A percentile compares a stretch with the other conserved stretches of the same genome.
phyloP scores from a whole-genome alignment of 2,888 invertebrate genomes.

The Callyntrura guangdongensis region DNA sequence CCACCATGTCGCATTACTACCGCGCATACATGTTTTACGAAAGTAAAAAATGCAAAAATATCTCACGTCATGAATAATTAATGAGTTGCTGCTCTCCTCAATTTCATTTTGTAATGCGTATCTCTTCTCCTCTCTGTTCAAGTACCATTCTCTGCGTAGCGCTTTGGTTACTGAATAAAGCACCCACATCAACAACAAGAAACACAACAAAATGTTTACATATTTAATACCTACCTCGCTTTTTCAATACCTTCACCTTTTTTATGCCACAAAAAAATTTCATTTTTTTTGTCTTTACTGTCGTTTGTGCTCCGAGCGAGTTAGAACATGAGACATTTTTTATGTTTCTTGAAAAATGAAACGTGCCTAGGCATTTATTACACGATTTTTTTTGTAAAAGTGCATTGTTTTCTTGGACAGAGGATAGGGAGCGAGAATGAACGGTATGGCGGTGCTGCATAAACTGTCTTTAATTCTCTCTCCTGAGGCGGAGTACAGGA shows the following conservation, averaged over 20 bases:
- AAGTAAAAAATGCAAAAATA: not conserved
- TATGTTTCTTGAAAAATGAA: constrained; percentile 17
- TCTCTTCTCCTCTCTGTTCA: not conserved
- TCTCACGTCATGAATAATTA: constrained; percentile 39
- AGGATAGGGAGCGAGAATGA: not conserved
- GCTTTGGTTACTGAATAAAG: not conserved
- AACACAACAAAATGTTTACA: not conserved
- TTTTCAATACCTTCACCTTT: too few species aligned
- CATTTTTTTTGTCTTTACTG: too few species aligned
- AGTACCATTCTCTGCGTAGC: not conserved
- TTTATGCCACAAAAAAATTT: too few species aligned
- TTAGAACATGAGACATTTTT: constrained; percentile 27
- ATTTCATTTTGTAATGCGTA: not conserved
- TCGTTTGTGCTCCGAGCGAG: not conserved
- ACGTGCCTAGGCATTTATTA: constrained; percentile 30
- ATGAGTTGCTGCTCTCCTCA: constrained; percentile 29
- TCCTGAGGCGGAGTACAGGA: too few species aligned
- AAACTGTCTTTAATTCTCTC: too few species aligned
- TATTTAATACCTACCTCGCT: not conserved
- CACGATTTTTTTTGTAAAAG: not conserved
- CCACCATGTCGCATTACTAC: not conserved
- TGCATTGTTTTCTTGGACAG: constrained; percentile 17
- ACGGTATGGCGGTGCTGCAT: too few species aligned
- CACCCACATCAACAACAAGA: constrained; percentile 8
- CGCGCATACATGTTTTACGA: not conserved